Conservation (phyloP, 2,113 vertebrate species). For the Oreochromis tanganicae region DNA sequence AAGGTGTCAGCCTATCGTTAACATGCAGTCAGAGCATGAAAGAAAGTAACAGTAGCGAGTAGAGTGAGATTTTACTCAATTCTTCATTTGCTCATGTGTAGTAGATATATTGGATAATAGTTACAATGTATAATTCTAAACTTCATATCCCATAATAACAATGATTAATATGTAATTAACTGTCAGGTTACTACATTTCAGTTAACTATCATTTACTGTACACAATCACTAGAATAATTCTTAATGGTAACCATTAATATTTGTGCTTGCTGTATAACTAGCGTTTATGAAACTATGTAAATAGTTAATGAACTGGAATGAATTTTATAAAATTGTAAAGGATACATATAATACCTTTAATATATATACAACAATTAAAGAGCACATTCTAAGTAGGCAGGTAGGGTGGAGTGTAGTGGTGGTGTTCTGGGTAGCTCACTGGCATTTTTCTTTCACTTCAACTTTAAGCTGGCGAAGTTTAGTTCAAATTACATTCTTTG, state of each 20-base stretch:
- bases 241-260: background rate
- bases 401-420: fast-evolving
- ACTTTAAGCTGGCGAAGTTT: background rate
- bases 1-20: background rate
- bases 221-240: background rate
- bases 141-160: background rate
- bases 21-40: background rate
- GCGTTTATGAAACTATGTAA: background rate
- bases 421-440: background rate
- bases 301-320: background rate
- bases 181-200: background rate
- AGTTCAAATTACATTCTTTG: background rate
- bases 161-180: background rate
- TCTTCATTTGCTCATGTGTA: background rate
- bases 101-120: background rate
- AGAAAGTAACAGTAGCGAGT: background rate
- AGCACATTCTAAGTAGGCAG: background rate
- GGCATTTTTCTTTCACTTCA: background rate
- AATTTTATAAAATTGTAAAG: background rate
- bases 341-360: background rate
- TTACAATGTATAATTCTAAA: background rate
- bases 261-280: background rate
- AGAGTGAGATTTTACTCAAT: background rate
- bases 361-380: background rate
- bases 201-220: background rate